These are phyloP conservation scores for Choloepus didactylus DNA, from an alignment of 2,797 vertebrate genomes.

Conservation along the genomic window DNA sequence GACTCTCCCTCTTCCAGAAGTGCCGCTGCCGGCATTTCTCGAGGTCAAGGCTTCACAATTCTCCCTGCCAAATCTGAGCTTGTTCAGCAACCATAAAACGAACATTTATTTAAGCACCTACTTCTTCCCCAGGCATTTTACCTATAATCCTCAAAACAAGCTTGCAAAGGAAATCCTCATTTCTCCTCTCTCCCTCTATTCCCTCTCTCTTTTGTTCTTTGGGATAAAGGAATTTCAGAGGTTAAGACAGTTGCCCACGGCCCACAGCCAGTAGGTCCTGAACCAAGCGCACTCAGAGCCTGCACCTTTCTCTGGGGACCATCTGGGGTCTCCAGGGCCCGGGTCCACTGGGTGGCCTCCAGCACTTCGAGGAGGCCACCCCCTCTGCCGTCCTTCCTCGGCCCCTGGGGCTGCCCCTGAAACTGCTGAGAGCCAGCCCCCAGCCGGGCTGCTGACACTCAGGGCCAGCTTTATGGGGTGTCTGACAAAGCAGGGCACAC, in stretches of 20 bases:
- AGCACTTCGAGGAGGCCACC: background rate
- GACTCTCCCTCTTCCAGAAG: background rate
- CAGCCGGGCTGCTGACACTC: rapidly evolving
- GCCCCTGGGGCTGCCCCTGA: too few relatives aligned
- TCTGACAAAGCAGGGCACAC: background rate
- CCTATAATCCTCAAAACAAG: background rate
- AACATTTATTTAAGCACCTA: background rate
- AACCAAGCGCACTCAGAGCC: background rate
- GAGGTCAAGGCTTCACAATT: background rate
- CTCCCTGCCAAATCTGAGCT: background rate
- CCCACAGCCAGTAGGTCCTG: background rate
- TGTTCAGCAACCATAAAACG: background rate
- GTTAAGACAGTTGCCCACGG: background rate
- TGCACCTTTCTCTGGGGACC: background rate
- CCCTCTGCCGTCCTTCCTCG: background rate
- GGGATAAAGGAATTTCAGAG: background rate
- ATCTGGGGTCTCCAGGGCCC: background rate
- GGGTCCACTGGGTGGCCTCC: too few relatives aligned
- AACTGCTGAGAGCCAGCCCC: background rate
- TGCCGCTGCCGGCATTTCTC: background rate
- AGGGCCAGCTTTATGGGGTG: too few relatives aligned
- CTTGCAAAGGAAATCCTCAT: background rate
- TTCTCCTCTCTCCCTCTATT: background rate
- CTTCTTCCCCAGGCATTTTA: background rate
- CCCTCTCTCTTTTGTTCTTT: background rate